Base-by-base conservation (phyloP, 2,797 vertebrate genomes). In the Anguilla megastoma region DNA sequence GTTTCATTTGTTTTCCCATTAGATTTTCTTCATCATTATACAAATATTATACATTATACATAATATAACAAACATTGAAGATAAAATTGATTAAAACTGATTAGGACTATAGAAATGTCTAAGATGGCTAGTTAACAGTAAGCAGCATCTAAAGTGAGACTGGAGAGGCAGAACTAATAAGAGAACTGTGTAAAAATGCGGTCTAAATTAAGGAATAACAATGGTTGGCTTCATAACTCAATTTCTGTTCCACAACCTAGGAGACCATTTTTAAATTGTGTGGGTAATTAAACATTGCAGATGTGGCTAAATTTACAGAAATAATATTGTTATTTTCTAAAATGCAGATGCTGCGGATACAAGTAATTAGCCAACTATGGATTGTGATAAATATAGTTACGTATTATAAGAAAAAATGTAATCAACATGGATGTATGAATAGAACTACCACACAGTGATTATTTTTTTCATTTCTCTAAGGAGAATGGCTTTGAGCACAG, bases 401-500 rank as follows among this genome's bases (percentile, higher is more conserved):
- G 16, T 8, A 52, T 52, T 52, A 69, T 69, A 10, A 27, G 7
- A 76, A 76, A 76, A 33, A 36, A 76, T 33, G 18, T 33, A 16
- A 41, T 79, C 27, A 21, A 36, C 33, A 18, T 79, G 30, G 14
- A 21, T 79, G 10, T 21, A 48, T 80, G 18, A 80, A 48, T 45
- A 45, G 1, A 83, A 87, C 86, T 76, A 89, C 66, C 83, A 16
- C 89, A 89, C 88, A 66, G 85, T 91, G 89, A 91, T 89, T 90
- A 84, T 88, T 87, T 60, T 10, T 89, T 89, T 87, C 89, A 90
- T 92, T 93, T 94, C 93, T 93, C 91, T 90, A 94, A 93, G 92
- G 92, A 91, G 90, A 95, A 91, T 87, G 88, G 87, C 88, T 88
- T 88, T 86, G 89, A 90, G 88, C 87, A 86, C 88, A 88, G 89